Percentiles rank a stretch among this genome's conserved stretches.
These are phyloP conservation scores for Leucoma salicis DNA, from an alignment of 2,888 invertebrate genomes.

Conservation along the genomic window DNA sequence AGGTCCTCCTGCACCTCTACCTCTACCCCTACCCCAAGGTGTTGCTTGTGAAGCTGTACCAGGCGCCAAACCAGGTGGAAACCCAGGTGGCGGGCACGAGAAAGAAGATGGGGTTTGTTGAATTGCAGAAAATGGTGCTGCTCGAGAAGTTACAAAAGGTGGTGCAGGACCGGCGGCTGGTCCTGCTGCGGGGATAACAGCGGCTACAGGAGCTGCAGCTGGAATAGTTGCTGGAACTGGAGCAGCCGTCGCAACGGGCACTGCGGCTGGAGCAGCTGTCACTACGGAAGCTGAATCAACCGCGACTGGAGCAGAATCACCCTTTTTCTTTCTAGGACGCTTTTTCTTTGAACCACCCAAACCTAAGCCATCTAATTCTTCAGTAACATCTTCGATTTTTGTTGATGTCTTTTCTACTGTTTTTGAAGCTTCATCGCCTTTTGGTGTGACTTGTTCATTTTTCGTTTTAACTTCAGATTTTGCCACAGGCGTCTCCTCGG, in stretches of 20 bases:
- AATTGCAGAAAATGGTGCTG: too few species aligned
- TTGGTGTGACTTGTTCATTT: background rate
- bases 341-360: slow-evolving; percentile 29
- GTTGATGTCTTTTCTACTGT: slow-evolving; percentile 7
- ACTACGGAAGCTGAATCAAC: background rate
- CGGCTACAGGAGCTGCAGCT: background rate
- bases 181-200: background rate
- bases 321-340: slow-evolving; percentile 30
- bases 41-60: background rate
- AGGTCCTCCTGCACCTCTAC: background rate
- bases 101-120: background rate
- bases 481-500: background rate
- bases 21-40: slow-evolving; percentile 4
- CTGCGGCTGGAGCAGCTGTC: background rate
- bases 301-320: slow-evolving; percentile 6
- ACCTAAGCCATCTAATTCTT: slow-evolving; percentile 27
- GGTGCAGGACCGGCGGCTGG: background rate
- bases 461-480: background rate
- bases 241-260: background rate
- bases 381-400: too few species aligned
- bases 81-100: background rate
- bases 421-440: background rate
- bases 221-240: background rate
- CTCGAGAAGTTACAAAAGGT: too few species aligned
- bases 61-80: background rate